Conservation (phyloP, 1,140 invertebrate species). For the Thalassaphorura encarpata region DNA sequence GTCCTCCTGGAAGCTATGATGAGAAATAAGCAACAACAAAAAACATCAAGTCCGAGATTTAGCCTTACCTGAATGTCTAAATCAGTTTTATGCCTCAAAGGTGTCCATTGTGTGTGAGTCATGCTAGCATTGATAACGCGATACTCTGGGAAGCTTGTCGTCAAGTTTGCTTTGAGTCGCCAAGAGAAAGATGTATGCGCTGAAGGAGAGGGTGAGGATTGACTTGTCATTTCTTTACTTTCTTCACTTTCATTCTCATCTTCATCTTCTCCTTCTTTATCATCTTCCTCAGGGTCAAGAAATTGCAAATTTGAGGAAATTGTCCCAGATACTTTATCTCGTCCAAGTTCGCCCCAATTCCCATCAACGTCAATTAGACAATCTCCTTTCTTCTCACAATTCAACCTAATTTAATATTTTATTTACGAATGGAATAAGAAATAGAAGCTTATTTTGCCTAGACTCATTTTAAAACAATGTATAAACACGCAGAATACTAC, state of each 20-base stretch:
- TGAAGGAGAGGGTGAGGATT: neutral
- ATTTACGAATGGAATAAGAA: too few relatives aligned
- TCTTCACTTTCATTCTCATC: conserved; percentile 5
- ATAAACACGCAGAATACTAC: too few relatives aligned
- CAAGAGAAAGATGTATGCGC: conserved; percentile 4
- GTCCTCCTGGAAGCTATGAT: conserved; percentile 21
- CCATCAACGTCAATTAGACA: conserved; percentile 22
- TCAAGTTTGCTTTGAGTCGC: conserved; percentile 16
- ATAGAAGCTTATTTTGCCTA: too few relatives aligned
- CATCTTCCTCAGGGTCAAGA: conserved; percentile 4
- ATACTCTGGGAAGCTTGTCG: conserved; percentile 6
- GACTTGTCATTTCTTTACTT: conserved; percentile 2
- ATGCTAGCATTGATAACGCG: conserved; percentile 11
- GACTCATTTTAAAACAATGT: too few relatives aligned
- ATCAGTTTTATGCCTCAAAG: conserved; percentile 26
- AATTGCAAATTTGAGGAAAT: conserved; percentile 6
- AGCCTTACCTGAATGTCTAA: conserved; percentile 31
- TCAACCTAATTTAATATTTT: conserved; percentile 15
- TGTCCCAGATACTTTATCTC: conserved; percentile 9
- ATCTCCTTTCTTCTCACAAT: neutral
- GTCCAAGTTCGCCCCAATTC: conserved; percentile 15
- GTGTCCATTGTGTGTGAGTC: conserved; percentile 13
- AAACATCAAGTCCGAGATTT: too few relatives aligned
- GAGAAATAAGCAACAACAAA: neutral
- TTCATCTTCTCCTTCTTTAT: conserved; percentile 9